Percentiles rank a stretch among this genome's conserved stretches.
Conservation (phyloP, 2,888 invertebrate genomes). For the Gymnocheta viridis region DNA sequence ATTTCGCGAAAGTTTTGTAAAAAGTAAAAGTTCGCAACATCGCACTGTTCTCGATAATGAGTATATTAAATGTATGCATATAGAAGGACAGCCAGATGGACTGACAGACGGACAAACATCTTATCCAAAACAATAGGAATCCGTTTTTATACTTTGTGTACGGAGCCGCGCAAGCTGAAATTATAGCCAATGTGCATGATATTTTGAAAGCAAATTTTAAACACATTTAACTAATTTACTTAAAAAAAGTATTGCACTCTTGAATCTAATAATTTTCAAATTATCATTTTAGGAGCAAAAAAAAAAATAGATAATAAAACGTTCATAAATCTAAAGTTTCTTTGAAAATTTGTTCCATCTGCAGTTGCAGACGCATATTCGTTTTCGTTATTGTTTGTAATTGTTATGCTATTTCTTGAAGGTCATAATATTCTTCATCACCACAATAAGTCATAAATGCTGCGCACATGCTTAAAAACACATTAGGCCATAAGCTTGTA, state of each 20-base stretch:
- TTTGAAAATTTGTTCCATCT: not conserved
- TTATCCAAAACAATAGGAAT: too few relatives aligned
- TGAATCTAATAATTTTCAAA: not conserved
- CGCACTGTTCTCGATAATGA: too few relatives aligned
- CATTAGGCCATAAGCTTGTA: constrained; percentile 53
- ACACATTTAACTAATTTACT: not conserved
- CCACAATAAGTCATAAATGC: constrained; percentile 45
- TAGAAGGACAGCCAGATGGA: too few relatives aligned
- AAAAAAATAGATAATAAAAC: not conserved
- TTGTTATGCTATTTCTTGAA: constrained; percentile 24
- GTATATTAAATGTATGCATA: too few relatives aligned
- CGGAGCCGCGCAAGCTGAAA: too few relatives aligned
- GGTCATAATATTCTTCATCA: constrained; percentile 45
- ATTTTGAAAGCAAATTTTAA: not conserved
- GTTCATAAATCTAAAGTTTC: not conserved
- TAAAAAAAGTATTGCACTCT: not conserved
- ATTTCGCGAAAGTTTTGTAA: too few relatives aligned
- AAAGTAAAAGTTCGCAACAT: too few relatives aligned
- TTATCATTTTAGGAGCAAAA: not conserved
- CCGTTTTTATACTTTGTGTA: too few relatives aligned
- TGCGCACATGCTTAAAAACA: constrained; percentile 25
- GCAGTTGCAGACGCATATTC: not conserved
- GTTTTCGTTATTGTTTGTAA: constrained; percentile 16
- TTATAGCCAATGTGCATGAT: not conserved
- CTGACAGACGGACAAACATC: too few relatives aligned